Percentiles rank a stretch among this genome's conserved stretches.
phyloP scores from a whole-genome alignment of 1,140 invertebrate genomes.

The Hylyphantes graminicola region DNA sequence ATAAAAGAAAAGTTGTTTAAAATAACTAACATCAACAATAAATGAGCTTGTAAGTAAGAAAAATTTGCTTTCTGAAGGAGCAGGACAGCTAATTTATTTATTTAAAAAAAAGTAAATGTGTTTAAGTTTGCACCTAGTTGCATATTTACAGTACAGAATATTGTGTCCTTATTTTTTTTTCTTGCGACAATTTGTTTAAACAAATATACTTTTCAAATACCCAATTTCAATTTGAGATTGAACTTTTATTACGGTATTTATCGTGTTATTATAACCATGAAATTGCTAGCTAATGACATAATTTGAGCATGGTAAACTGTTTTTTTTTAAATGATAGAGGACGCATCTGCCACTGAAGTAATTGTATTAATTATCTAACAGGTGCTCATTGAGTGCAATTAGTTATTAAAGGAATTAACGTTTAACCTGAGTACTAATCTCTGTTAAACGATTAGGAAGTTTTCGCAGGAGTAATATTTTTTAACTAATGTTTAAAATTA shows the following conservation, averaged over 20 bases:
- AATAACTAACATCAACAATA: too few species aligned
- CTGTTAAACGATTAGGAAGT: too few species aligned
- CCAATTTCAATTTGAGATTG: neutral
- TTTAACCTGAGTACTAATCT: conserved; percentile 1
- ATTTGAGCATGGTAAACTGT: conserved; percentile 6
- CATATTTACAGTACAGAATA: neutral
- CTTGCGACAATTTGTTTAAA: neutral
- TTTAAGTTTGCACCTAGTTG: too few species aligned
- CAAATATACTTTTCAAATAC: neutral
- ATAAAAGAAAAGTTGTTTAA: too few species aligned
- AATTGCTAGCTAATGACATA: conserved; percentile 25
- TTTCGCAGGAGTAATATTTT: too few species aligned
- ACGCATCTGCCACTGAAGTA: conserved; percentile 31
- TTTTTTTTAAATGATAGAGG: conserved; percentile 25
- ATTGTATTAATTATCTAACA: conserved; percentile 26
- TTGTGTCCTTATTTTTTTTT: neutral
- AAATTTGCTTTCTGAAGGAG: too few species aligned
- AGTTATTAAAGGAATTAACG: conserved; percentile 30
- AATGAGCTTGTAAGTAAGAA: too few species aligned
- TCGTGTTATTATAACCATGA: neutral
- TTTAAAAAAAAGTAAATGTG: too few species aligned
- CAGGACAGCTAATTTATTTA: too few species aligned
- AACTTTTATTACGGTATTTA: neutral
- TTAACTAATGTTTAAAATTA: too few species aligned
- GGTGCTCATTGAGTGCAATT: conserved; percentile 12